Percentiles rank a stretch among this genome's conserved stretches.
These are phyloP conservation scores for Erethizon dorsatum DNA, from an alignment of 2,797 vertebrate species.

Conservation along the genomic window DNA sequence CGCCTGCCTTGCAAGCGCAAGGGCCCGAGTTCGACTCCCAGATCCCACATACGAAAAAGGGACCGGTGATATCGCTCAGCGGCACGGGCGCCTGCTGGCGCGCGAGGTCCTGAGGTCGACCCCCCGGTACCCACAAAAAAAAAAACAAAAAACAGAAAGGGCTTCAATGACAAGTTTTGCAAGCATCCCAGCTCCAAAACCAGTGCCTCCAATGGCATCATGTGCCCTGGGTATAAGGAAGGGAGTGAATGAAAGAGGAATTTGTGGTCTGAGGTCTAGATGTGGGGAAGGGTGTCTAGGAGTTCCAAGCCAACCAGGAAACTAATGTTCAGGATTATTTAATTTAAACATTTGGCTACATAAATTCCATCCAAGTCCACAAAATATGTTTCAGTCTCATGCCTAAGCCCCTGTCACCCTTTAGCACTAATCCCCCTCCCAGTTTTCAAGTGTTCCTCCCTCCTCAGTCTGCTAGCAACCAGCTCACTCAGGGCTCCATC, in stretches of 20 bases:
- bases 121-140: too few species aligned
- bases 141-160: too few species aligned
- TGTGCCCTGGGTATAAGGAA: not conserved
- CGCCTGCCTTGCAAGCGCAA: too few species aligned
- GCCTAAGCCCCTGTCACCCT: not conserved
- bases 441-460: not conserved
- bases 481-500: slow-evolving; percentile 18
- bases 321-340: slow-evolving; percentile 45
- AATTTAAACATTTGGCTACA: slow-evolving; percentile 62
- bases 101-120: too few species aligned
- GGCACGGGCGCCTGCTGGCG: too few species aligned
- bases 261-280: slow-evolving; percentile 29
- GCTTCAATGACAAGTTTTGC: not conserved
- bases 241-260: not conserved
- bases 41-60: too few species aligned
- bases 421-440: not conserved
- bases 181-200: not conserved
- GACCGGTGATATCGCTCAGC: too few species aligned
- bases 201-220: not conserved
- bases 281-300: not conserved
- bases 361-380: slow-evolving; percentile 22
- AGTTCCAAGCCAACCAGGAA: slow-evolving; percentile 52
- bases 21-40: too few species aligned
- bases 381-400: slow-evolving; percentile 33
- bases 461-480: not conserved